phyloP scores from a whole-genome alignment of 1,140 invertebrate species.

The Bombus consobrinus region DNA sequence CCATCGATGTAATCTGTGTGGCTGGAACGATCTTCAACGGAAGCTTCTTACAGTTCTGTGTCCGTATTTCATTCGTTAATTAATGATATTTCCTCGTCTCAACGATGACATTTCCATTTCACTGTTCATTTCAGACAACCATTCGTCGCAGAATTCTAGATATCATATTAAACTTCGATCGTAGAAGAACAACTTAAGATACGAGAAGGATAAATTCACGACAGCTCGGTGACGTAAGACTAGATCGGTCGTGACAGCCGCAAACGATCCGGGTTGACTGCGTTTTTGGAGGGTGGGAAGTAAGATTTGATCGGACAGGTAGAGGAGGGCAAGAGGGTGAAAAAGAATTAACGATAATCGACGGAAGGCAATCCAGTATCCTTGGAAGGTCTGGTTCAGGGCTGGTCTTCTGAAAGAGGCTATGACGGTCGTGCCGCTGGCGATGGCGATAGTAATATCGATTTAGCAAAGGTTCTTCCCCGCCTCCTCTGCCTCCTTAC shows the following conservation, averaged over 20 bases:
- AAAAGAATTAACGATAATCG: conserved; percentile 65
- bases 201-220: not conserved
- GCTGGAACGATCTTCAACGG: no score
- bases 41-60: no score
- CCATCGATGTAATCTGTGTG: no score
- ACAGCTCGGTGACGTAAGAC: not conserved
- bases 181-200: no score
- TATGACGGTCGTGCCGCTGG: conserved; percentile 52
- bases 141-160: no score
- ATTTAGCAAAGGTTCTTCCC: conserved; percentile 66
- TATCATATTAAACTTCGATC: no score
- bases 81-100: no score
- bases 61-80: no score
- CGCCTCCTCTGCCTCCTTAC: conserved; percentile 49
- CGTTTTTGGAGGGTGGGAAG: not conserved
- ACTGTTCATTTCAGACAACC: no score
- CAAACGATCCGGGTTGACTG: not conserved
- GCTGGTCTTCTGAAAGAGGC: conserved; percentile 42
- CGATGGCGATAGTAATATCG: conserved; percentile 73
- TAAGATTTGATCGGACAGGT: not conserved
- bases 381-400: conserved; percentile 62
- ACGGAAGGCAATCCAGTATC: conserved; percentile 24
- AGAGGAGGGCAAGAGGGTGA: not conserved
- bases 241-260: not conserved
- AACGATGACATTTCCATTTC: no score